phyloP scores from a whole-genome alignment of 2,113 vertebrate species.

The Ictidomys tridecemlineatus region DNA sequence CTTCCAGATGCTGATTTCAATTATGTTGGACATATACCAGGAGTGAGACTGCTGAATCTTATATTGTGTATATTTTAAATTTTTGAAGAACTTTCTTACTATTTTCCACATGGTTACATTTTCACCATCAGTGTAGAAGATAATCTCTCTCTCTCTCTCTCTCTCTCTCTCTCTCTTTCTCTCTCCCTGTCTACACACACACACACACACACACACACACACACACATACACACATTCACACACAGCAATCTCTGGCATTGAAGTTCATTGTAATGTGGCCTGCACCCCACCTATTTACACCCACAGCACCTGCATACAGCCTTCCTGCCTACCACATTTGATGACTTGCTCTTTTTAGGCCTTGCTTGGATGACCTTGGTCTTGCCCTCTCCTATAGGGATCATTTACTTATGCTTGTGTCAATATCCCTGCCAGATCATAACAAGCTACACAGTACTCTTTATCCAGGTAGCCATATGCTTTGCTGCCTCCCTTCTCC shows the following conservation, averaged over 20 bases:
- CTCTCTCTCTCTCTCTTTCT: too few relatives aligned
- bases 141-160: too few relatives aligned
- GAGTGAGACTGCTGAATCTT: neutral
- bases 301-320: neutral
- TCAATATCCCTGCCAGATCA: neutral
- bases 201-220: too few relatives aligned
- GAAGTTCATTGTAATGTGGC: neutral
- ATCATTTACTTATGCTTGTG: neutral
- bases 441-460: accelerated
- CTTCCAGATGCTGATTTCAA: neutral
- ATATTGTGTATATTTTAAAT: too few relatives aligned
- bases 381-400: neutral
- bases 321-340: neutral
- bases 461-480: neutral
- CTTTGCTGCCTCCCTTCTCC: neutral
- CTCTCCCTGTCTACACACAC: neutral
- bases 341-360: neutral
- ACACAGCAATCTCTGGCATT: neutral
- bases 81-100: neutral
- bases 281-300: neutral
- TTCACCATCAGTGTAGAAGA: too few relatives aligned
- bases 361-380: too few relatives aligned
- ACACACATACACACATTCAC: too few relatives aligned
- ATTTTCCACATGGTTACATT: neutral
- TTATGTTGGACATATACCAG: neutral